These are phyloP conservation scores for Coremacera marginata DNA, from an alignment of 2,888 invertebrate species.

Conservation along the genomic window DNA sequence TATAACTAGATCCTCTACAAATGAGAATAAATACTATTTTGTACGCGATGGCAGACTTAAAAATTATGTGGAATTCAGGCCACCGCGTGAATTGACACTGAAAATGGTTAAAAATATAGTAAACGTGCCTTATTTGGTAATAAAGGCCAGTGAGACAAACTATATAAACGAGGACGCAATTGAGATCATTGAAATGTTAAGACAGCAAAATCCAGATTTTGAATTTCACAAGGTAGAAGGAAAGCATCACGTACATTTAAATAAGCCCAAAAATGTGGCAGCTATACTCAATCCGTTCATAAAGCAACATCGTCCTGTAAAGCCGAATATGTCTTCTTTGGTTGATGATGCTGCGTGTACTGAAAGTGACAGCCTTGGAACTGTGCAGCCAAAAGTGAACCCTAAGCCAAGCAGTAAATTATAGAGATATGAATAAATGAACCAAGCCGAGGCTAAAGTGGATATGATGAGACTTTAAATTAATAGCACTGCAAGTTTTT, in stretches of 20 bases:
- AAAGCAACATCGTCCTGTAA: conserved; percentile 53
- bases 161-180: conserved; percentile 70
- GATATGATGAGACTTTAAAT: too few relatives aligned
- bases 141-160: conserved; percentile 72
- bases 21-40: conserved; percentile 72
- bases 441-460: too few relatives aligned
- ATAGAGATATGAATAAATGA: too few relatives aligned
- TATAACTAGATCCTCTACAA: conserved; percentile 69
- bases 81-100: conserved; percentile 68
- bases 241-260: conserved; percentile 79
- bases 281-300: conserved; percentile 72
- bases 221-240: conserved; percentile 72
- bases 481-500: too few relatives aligned
- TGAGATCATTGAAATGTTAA: conserved; percentile 71
- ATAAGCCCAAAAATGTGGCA: conserved; percentile 73
- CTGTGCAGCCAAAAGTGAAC: too few relatives aligned
- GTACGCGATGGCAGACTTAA: conserved; percentile 50
- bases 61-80: conserved; percentile 32
- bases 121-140: conserved; percentile 73
- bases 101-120: conserved; percentile 72
- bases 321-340: conserved; percentile 23
- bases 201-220: conserved; percentile 72
- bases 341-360: conserved; percentile 44
- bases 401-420: too few relatives aligned
- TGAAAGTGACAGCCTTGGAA: not conserved